Evolutionary conservation across 1,140 invertebrate genomes (phyloP).

Genomic region (Melanaphis sacchari): DNA sequence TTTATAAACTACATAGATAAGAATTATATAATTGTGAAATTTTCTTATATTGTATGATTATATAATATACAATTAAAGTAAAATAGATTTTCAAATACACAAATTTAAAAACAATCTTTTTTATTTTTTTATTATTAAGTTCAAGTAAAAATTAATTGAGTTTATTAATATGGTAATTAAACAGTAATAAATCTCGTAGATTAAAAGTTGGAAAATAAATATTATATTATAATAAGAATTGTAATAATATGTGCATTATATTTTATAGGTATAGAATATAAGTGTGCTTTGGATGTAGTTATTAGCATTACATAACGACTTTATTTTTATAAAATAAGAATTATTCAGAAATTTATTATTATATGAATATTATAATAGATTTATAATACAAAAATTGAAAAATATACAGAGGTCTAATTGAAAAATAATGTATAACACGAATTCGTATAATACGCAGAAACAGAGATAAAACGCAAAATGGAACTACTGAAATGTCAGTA

Average conservation of each 20-base stretch:
- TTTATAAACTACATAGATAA: not conserved
- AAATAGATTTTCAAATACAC: not conserved
- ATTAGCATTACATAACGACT: not conserved
- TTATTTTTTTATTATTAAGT: too few species aligned
- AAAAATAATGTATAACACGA: not conserved
- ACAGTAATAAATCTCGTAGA: not conserved
- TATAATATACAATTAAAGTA: not conserved
- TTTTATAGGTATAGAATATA: not conserved
- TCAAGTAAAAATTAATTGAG: too few species aligned
- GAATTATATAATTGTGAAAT: not conserved
- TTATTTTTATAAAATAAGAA: not conserved
- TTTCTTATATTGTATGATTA: not conserved
- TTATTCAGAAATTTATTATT: not conserved
- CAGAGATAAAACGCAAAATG: not conserved
- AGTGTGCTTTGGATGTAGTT: not conserved
- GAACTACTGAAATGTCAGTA: not conserved
- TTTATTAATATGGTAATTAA: too few species aligned
- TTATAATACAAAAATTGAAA: not conserved
- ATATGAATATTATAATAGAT: not conserved
- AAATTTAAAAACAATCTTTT: not conserved
- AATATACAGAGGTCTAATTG: not conserved
- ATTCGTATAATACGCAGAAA: not conserved
- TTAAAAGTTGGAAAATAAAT: not conserved
- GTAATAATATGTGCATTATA: not conserved
- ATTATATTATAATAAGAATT: not conserved